Evolutionary conservation across 2,888 invertebrate genomes (phyloP).

Genomic region (Tenthredo distinguenda): DNA sequence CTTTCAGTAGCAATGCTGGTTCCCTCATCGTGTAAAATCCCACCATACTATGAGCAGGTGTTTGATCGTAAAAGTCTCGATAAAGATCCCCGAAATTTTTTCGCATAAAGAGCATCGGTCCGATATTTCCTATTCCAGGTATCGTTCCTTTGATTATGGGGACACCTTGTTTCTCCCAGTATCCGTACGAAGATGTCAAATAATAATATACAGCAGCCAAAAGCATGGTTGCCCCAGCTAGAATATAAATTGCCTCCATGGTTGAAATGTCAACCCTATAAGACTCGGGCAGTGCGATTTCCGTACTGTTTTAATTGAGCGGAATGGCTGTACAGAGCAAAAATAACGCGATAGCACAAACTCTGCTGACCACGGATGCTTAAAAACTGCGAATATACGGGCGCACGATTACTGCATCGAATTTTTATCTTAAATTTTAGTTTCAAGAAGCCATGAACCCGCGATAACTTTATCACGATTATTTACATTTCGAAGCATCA

Average conservation of each 20-base stretch:
- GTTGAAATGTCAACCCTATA: neutral
- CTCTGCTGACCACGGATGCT: neutral
- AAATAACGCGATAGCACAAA: neutral
- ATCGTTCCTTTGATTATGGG: neutral
- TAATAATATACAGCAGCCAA: neutral
- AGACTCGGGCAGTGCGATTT: neutral
- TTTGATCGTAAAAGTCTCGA: slow-evolving; percentile 5
- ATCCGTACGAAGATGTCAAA: neutral
- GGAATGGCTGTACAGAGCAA: neutral
- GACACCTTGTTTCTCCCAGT: slow-evolving; percentile 7
- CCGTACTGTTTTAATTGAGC: neutral
- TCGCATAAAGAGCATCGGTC: neutral
- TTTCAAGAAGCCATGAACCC: neutral
- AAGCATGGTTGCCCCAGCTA: neutral
- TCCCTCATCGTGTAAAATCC: slow-evolving; percentile 54
- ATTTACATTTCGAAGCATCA: too few relatives aligned
- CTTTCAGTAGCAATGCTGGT: slow-evolving; percentile 64
- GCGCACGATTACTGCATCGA: neutral
- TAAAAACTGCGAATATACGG: neutral
- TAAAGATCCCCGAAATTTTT: slow-evolving; percentile 8
- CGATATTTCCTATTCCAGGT: slow-evolving; percentile 12
- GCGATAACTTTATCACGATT: too few relatives aligned
- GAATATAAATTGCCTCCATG: neutral
- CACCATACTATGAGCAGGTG: slow-evolving; percentile 15
- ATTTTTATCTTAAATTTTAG: neutral